Base-by-base conservation (phyloP, 2,113 vertebrate species). In the Merops nubicus region DNA sequence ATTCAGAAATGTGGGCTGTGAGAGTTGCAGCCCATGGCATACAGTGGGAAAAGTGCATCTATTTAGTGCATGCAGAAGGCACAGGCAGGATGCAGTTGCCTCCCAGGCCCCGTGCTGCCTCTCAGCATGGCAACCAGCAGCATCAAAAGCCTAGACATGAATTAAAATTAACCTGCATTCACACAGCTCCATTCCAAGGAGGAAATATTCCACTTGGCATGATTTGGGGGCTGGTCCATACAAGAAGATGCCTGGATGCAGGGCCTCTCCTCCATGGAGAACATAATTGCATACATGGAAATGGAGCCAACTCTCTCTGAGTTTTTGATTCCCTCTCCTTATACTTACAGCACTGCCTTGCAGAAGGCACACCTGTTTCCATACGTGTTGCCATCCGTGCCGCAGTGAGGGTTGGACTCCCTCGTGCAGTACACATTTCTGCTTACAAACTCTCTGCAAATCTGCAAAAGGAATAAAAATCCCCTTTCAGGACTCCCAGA, bases 341-440 rank as follows among this genome's bases (percentile, higher is more conserved):
- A 56, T 80, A 98, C 98, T 98, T 97, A 98, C 98, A 34, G 91
- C 79, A 96, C 78, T 3, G 98, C 98, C 96, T 98, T 98, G 94
- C 98, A 98, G 96, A 98, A 98, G 74, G 98, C 79, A 18, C 98
- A 98, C 38, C 96, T 97, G 91, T 98, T 98, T 77, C 98, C 98
- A 0, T 98, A 98, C 0, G 98, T 98, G 88, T 97, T 23, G 17
- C 98, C 98, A 5, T 98, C 95, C 11, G 98, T 97, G 79, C 98
- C 98, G 15, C 98, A 98, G 88, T 97, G 96, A 43, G 98, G 98
- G 67, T 97, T 96, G 59, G 98, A 98, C 90, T 98, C 98, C 78
- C 98, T 93, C 2, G 98, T 98, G 62, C 98, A 98, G 91, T 92
- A 97, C 83, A 97, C 70, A 0, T 92, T 97, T 67, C 97, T 97